Percentiles rank a stretch among this genome's conserved stretches.
Conservation (phyloP, 92 coral and sea anemone species). For the Zoanthus sociatus region DNA sequence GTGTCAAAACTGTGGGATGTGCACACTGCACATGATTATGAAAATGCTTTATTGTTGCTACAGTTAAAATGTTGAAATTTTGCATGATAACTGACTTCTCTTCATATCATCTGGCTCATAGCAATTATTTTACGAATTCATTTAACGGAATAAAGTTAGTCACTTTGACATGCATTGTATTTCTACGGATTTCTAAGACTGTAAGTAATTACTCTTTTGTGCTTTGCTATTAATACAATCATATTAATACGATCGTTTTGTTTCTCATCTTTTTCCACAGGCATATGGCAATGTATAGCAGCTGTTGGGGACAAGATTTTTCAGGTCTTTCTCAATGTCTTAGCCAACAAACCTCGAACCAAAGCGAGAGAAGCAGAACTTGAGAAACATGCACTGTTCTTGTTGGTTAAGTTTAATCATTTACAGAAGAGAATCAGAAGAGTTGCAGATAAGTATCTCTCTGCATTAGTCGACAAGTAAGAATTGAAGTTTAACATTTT, state of each 20-base stretch:
- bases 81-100: too few relatives aligned
- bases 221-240: neutral
- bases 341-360: conserved; percentile 89
- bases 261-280: conserved; percentile 41
- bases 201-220: neutral
- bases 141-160: too few relatives aligned
- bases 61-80: too few relatives aligned
- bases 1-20: too few relatives aligned
- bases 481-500: neutral
- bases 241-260: neutral
- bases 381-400: conserved; percentile 92
- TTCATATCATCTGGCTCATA: too few relatives aligned
- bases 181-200: too few relatives aligned
- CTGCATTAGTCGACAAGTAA: conserved; percentile 92
- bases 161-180: too few relatives aligned
- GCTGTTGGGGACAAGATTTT: conserved; percentile 95
- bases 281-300: conserved; percentile 98
- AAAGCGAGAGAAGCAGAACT: conserved; percentile 87
- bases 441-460: conserved; percentile 92
- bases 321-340: conserved; percentile 77
- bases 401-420: conserved; percentile 93
- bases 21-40: too few relatives aligned
- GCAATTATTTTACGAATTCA: too few relatives aligned
- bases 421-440: conserved; percentile 89
- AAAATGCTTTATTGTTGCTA: too few relatives aligned